These are phyloP conservation scores for Cardiocondyla obscurior DNA, from an alignment of 1,140 invertebrate species.

Conservation along the genomic window DNA sequence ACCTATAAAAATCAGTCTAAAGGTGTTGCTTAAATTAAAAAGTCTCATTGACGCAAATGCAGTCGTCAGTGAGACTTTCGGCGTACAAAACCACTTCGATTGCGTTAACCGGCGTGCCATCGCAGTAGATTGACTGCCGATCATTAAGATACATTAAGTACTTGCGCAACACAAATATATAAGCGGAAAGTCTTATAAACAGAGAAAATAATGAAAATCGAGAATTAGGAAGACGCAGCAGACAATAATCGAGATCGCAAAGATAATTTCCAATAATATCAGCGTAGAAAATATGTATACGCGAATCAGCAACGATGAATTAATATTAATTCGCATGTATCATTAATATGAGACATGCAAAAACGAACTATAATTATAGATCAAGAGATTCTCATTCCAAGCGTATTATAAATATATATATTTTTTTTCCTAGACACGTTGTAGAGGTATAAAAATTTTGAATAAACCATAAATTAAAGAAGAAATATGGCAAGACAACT, in stretches of 20 bases:
- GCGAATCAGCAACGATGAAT: neutral
- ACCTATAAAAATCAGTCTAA: constrained; percentile 10
- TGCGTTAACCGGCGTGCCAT: neutral
- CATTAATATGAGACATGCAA: neutral
- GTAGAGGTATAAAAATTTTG: neutral
- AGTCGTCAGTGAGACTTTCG: neutral
- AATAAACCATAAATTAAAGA: neutral
- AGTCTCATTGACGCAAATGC: constrained; percentile 1
- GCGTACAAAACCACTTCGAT: neutral
- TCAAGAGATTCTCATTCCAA: constrained; percentile 10
- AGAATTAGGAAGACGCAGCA: neutral
- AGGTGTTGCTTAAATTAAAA: constrained; percentile 2
- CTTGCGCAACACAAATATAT: neutral
- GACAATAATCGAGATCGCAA: neutral
- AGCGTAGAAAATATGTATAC: neutral
- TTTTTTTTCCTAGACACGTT: neutral
- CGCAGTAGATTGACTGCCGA: neutral
- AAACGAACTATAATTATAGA: constrained; percentile 23
- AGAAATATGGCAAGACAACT: neutral
- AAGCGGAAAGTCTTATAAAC: neutral
- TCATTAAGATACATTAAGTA: neutral
- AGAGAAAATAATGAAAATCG: neutral
- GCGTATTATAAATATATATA: no score
- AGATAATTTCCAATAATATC: neutral
- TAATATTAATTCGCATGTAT: no score